These are phyloP conservation scores for Congeria kusceri DNA, from an alignment of 2,888 invertebrate genomes.

Conservation along the genomic window DNA sequence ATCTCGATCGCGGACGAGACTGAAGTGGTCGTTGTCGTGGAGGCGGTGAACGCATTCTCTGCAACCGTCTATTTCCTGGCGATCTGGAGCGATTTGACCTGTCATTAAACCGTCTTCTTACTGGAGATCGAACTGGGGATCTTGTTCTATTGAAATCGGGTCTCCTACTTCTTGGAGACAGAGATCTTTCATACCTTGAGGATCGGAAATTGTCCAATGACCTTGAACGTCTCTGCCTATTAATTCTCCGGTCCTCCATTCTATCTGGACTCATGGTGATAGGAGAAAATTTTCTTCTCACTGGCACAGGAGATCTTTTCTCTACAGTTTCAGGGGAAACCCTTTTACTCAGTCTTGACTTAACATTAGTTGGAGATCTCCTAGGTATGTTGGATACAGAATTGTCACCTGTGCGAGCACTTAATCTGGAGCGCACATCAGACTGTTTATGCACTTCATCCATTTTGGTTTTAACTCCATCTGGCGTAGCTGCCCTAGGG, in stretches of 20 bases:
- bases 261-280: slow-evolving; percentile 34
- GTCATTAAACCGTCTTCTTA: slow-evolving; percentile 16
- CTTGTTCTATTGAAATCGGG: background rate
- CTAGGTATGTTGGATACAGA: slow-evolving; percentile 9
- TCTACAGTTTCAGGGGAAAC: slow-evolving; percentile 14
- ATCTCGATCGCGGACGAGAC: slow-evolving; percentile 47
- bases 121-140: slow-evolving; percentile 16
- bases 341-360: slow-evolving; percentile 51
- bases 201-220: slow-evolving; percentile 33
- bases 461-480: slow-evolving; percentile 48
- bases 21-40: slow-evolving; percentile 23
- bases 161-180: slow-evolving; percentile 10
- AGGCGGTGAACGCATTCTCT: slow-evolving; percentile 37
- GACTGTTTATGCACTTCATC: slow-evolving; percentile 30
- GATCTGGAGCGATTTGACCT: slow-evolving; percentile 28
- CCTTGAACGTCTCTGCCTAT: slow-evolving; percentile 36
- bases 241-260: slow-evolving; percentile 16
- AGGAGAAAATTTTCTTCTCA: slow-evolving; percentile 3
- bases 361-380: slow-evolving; percentile 47
- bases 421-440: slow-evolving; percentile 48
- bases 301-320: no score
- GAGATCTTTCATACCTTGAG: slow-evolving; percentile 6
- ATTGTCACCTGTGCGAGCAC: slow-evolving; percentile 8
- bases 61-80: slow-evolving; percentile 28
- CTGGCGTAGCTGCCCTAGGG: slow-evolving; percentile 21